Percentiles rank a stretch among this genome's conserved stretches.
phyloP scores from a whole-genome alignment of 2,797 vertebrate genomes.

The Acanthopagrus latus region DNA sequence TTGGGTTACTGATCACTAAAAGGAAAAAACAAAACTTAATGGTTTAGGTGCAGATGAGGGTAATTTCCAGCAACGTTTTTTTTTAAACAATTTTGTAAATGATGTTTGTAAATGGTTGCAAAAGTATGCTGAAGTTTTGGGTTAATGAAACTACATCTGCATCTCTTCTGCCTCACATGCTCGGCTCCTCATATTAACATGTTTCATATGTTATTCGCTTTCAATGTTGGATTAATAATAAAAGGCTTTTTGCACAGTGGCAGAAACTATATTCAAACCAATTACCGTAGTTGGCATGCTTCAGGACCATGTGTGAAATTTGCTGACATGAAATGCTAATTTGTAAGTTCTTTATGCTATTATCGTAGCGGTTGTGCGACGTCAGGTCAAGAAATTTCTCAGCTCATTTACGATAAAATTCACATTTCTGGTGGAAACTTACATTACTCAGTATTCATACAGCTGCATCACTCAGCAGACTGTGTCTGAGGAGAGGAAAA shows the following conservation, averaged over 20 bases:
- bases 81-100: background rate
- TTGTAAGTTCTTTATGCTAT: background rate
- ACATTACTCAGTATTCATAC: conserved; percentile 32
- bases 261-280: background rate
- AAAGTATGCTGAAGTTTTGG: background rate
- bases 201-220: background rate
- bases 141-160: background rate
- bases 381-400: background rate
- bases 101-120: background rate
- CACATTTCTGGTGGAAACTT: conserved; percentile 10
- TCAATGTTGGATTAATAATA: background rate
- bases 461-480: conserved; percentile 24
- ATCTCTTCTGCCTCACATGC: background rate
- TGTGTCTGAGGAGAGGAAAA: conserved; percentile 28
- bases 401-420: conserved; percentile 18
- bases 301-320: background rate
- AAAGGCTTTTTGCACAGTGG: background rate
- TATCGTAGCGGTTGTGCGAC: too few relatives aligned
- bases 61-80: too few relatives aligned
- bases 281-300: background rate
- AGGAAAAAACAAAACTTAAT: background rate
- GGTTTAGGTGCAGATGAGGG: background rate
- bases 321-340: background rate
- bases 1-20: background rate
- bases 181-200: background rate